These are phyloP conservation scores for Brachyptera putata DNA, from an alignment of 2,888 invertebrate species.

Conservation along the genomic window DNA sequence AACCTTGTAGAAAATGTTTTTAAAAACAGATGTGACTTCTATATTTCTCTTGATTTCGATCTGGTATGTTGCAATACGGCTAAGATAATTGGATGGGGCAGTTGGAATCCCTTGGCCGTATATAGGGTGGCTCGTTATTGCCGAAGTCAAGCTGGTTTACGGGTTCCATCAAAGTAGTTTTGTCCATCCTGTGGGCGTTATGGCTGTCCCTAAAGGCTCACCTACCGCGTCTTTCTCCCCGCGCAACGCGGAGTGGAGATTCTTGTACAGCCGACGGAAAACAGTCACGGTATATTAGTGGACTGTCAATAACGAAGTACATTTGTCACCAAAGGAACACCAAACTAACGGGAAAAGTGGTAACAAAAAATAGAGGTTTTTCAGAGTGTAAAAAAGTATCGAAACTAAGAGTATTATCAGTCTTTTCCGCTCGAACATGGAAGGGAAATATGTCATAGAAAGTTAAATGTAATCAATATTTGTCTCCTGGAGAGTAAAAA, in stretches of 20 bases:
- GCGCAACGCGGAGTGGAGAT: slow-evolving; percentile 23
- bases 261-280: slow-evolving; percentile 19
- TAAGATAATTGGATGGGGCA: slow-evolving; percentile 23
- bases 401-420: neutral
- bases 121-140: slow-evolving; percentile 7
- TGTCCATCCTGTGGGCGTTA: slow-evolving; percentile 10
- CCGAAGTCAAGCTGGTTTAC: neutral
- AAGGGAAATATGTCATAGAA: too few relatives aligned
- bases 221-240: neutral
- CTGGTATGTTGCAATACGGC: slow-evolving; percentile 4
- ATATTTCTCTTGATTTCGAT: too few relatives aligned
- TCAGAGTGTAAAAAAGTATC: neutral
- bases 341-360: neutral
- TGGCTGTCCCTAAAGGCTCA: neutral
- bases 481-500: neutral
- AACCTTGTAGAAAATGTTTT: neutral
- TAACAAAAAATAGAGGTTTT: neutral
- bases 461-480: too few relatives aligned
- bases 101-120: slow-evolving; percentile 7
- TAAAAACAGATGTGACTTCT: too few relatives aligned
- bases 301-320: slow-evolving; percentile 26
- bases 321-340: slow-evolving; percentile 23
- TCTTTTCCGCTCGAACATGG: neutral
- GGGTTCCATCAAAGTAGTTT: neutral
- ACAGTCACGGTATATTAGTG: slow-evolving; percentile 25